phyloP scores from a whole-genome alignment of 2,113 vertebrate species.

The Rafetus swinhoei region DNA sequence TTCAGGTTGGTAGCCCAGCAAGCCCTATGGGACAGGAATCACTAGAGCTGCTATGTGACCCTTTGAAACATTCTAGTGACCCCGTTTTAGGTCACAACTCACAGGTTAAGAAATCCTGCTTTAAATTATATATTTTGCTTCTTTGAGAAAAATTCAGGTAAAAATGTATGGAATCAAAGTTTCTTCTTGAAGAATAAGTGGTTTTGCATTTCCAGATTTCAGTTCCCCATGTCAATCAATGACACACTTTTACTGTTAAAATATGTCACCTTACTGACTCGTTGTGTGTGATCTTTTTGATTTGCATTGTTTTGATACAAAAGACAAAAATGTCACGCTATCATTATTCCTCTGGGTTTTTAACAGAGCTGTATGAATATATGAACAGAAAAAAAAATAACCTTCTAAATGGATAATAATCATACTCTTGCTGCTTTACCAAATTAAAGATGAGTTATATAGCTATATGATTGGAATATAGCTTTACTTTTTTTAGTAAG shows the following conservation, averaged over 20 bases:
- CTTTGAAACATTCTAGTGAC: background rate
- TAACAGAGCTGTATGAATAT: background rate
- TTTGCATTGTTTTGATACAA: background rate
- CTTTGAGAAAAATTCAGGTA: background rate
- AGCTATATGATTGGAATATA: background rate
- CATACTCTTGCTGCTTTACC: background rate
- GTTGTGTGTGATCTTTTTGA: background rate
- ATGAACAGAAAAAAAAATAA: background rate
- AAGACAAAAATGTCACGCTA: background rate
- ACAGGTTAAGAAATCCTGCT: background rate
- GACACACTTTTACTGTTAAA: background rate
- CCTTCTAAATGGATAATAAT: constrained; percentile 5
- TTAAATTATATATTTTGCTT: background rate
- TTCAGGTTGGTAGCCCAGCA: background rate
- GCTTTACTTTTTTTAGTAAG: background rate
- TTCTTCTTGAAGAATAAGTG: background rate
- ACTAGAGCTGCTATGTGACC: too few species aligned
- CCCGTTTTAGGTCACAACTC: background rate
- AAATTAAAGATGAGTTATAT: background rate
- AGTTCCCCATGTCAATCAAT: background rate
- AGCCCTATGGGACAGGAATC: background rate
- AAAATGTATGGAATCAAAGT: background rate
- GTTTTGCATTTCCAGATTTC: background rate
- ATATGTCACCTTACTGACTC: background rate
- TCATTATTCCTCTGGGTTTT: background rate